Evolutionary conservation across 2,113 vertebrate genomes (phyloP).

Genomic region (Osmerus mordax): DNA sequence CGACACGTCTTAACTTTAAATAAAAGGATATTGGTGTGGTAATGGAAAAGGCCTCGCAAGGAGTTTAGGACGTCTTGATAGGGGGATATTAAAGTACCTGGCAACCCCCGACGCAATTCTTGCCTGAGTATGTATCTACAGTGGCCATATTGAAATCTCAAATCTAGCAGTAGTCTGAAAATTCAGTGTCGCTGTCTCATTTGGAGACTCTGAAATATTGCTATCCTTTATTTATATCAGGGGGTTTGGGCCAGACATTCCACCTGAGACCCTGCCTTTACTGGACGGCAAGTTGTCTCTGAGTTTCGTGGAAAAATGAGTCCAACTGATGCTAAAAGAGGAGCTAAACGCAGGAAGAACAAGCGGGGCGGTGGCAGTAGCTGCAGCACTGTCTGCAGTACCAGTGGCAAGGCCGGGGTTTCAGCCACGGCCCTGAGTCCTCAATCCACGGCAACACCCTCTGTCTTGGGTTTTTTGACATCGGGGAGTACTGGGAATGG

Average conservation of each 20-base stretch:
- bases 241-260: constrained; percentile 45
- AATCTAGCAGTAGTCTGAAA: constrained; percentile 69
- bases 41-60: too few species aligned
- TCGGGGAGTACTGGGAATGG: constrained; percentile 54
- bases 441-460: constrained; percentile 66
- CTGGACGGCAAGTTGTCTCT: constrained; percentile 65
- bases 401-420: constrained; percentile 77
- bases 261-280: constrained; percentile 51
- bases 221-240: constrained; percentile 34
- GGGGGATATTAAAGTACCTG: too few species aligned
- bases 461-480: constrained; percentile 68
- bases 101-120: constrained; percentile 50
- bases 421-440: constrained; percentile 72
- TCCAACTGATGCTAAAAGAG: constrained; percentile 93
- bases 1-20: too few species aligned
- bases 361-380: constrained; percentile 89
- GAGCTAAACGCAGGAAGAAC: constrained; percentile 94
- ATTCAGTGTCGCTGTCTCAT: constrained; percentile 58
- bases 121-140: constrained; percentile 57
- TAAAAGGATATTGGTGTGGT: too few species aligned
- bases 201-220: constrained; percentile 56
- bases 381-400: constrained; percentile 75
- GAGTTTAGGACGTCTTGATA: too few species aligned
- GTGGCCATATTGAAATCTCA: constrained; percentile 81
- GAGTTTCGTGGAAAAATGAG: constrained; percentile 77